These are phyloP conservation scores for Macropis europaea DNA, from an alignment of 2,888 invertebrate genomes.

Conservation along the genomic window DNA sequence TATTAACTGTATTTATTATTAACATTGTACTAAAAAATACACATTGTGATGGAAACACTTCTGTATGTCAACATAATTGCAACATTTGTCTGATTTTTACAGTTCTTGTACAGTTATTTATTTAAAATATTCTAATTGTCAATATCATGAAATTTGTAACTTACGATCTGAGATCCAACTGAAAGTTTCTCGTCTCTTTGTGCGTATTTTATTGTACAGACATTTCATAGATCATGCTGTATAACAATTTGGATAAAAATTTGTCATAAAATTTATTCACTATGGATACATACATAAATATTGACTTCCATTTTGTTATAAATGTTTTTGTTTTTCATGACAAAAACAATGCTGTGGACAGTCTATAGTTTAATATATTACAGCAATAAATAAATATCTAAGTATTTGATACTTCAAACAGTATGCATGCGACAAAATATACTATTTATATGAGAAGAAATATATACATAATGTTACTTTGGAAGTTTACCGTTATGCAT, in stretches of 20 bases:
- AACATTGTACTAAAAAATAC: constrained; percentile 55
- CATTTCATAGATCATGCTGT: constrained; percentile 1
- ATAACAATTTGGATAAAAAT: background rate
- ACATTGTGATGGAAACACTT: constrained; percentile 51
- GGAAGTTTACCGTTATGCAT: background rate
- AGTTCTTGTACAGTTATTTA: constrained; percentile 57
- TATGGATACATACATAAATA: background rate
- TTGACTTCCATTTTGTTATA: background rate
- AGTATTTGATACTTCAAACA: constrained; percentile 30
- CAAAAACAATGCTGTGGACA: constrained; percentile 5
- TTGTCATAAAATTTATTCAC: background rate
- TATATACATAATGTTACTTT: constrained; percentile 9
- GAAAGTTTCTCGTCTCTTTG: background rate
- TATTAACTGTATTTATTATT: constrained; percentile 66
- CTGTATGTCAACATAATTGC: constrained; percentile 37
- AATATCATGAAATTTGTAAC: constrained; percentile 19
- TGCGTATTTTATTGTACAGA: constrained; percentile 21
- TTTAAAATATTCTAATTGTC: constrained; percentile 50
- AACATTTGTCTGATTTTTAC: constrained; percentile 43
- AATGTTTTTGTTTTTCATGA: background rate
- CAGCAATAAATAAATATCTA: constrained; percentile 11
- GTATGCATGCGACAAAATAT: constrained; percentile 10
- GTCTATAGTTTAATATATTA: constrained; percentile 2
- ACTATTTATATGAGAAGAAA: constrained; percentile 8
- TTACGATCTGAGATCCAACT: constrained; percentile 15